Evolutionary conservation across 1,140 invertebrate species (phyloP).

Genomic region (Lycorma delicatula): DNA sequence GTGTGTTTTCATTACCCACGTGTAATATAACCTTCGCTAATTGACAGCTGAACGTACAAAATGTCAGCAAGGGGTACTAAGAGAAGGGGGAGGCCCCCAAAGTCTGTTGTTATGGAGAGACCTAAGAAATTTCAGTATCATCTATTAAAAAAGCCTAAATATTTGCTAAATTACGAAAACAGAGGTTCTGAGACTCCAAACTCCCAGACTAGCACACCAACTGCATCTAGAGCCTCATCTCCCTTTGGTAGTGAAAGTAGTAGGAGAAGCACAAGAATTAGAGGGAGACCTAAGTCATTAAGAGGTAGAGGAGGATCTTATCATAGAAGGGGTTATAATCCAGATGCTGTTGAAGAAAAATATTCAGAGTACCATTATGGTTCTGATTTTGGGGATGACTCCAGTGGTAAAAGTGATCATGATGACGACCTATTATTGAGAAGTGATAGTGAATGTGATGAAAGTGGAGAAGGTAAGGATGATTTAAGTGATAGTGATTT

Average conservation of each 20-base stretch:
- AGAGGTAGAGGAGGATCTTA: conserved; percentile 39
- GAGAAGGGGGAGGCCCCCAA: conserved; percentile 78
- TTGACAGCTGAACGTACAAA: conserved; percentile 38
- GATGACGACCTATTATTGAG: conserved; percentile 56
- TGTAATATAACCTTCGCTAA: conserved; percentile 34
- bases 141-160: conserved; percentile 86
- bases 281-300: conserved; percentile 25
- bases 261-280: conserved; percentile 48
- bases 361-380: conserved; percentile 86
- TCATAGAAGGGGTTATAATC: conserved; percentile 60
- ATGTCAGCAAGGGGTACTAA: conserved; percentile 80
- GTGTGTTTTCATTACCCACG: conserved; percentile 43
- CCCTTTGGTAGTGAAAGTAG: conserved; percentile 61
- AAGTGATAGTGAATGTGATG: conserved; percentile 55
- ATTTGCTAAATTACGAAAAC: conserved; percentile 57
- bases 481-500: conserved; percentile 74
- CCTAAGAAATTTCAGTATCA: conserved; percentile 77
- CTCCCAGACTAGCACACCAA: conserved; percentile 63
- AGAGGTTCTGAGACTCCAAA: conserved; percentile 52
- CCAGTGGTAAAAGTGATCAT: conserved; percentile 66
- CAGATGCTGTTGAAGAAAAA: conserved; percentile 58
- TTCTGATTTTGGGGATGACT: conserved; percentile 79
- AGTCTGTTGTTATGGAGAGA: conserved; percentile 73
- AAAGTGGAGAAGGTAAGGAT: conserved; percentile 51
- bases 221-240: conserved; percentile 61